Evolutionary conservation across 2,888 invertebrate genomes (phyloP).

Genomic region (Julus scandinavius): DNA sequence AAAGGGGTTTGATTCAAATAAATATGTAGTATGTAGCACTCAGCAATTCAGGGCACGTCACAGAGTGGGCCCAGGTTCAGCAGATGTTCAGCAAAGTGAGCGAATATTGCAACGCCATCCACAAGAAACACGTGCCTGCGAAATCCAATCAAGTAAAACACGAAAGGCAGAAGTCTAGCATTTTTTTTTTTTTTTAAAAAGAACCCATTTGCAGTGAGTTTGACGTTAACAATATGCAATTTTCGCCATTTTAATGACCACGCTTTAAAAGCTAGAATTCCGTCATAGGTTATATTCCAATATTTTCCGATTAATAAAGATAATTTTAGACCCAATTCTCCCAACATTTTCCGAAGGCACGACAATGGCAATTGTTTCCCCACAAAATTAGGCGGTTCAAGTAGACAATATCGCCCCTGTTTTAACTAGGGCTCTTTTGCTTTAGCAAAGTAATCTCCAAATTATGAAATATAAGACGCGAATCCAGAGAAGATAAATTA

Average conservation of each 20-base stretch:
- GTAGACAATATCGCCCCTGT: not conserved
- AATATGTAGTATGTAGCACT: not conserved
- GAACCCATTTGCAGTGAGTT: not conserved
- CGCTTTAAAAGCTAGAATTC: not conserved
- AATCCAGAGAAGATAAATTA: conserved; percentile 10
- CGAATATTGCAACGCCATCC: not conserved
- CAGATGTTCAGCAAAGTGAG: conserved; percentile 17
- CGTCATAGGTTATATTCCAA: too few species aligned
- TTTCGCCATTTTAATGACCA: not conserved
- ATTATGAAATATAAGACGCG: conserved; percentile 34
- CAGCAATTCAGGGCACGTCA: conserved; percentile 11
- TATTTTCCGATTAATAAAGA: too few species aligned
- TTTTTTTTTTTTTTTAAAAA: not conserved
- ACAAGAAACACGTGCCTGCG: not conserved
- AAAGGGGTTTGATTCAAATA: conserved; percentile 37
- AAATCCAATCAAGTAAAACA: conserved; percentile 9
- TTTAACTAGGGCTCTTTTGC: not conserved
- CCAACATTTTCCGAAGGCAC: too few species aligned
- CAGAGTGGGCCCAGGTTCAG: conserved; percentile 1
- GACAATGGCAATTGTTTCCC: not conserved
- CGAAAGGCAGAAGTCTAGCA: conserved; percentile 15
- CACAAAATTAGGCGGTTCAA: conserved; percentile 1
- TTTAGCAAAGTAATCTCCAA: conserved; percentile 10
- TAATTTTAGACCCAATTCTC: too few species aligned
- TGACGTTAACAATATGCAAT: not conserved